Conservation (phyloP, 2,113 vertebrate species). For the Mugil cephalus region DNA sequence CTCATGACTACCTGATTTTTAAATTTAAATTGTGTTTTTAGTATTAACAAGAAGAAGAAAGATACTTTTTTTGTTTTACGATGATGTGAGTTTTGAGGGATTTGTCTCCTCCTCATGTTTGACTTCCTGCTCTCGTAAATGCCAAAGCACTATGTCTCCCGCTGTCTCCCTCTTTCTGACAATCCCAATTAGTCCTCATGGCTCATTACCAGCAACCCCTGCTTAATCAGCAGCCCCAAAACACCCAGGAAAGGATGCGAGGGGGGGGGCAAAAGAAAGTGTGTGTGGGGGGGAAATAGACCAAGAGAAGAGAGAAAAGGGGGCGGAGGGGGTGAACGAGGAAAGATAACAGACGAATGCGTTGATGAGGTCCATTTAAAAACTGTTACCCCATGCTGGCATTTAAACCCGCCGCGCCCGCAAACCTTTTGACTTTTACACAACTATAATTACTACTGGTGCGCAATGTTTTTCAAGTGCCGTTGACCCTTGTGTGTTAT, state of each 20-base stretch:
- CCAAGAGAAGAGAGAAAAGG: neutral
- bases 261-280: conserved; percentile 16
- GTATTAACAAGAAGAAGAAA: too few species aligned
- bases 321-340: neutral
- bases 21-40: too few species aligned
- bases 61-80: neutral
- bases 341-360: conserved; percentile 25
- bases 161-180: conserved; percentile 62
- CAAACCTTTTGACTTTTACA: conserved; percentile 55
- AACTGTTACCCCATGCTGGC: conserved; percentile 47
- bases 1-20: too few species aligned
- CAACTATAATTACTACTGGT: conserved; percentile 59
- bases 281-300: neutral
- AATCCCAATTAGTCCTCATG: conserved; percentile 68
- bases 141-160: conserved; percentile 47
- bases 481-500: conserved; percentile 56
- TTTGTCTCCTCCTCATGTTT: conserved; percentile 38
- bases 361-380: conserved; percentile 57
- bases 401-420: conserved; percentile 34
- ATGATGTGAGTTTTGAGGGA: neutral
- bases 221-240: conserved; percentile 55
- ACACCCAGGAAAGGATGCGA: conserved; percentile 14
- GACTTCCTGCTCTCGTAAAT: conserved; percentile 57
- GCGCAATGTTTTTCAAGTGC: conserved; percentile 51
- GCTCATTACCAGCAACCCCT: conserved; percentile 64